A percentile compares a stretch with the other conserved stretches of the same genome.
Conservation (phyloP, 1,140 invertebrate species). For the Papilio aristodemus region DNA sequence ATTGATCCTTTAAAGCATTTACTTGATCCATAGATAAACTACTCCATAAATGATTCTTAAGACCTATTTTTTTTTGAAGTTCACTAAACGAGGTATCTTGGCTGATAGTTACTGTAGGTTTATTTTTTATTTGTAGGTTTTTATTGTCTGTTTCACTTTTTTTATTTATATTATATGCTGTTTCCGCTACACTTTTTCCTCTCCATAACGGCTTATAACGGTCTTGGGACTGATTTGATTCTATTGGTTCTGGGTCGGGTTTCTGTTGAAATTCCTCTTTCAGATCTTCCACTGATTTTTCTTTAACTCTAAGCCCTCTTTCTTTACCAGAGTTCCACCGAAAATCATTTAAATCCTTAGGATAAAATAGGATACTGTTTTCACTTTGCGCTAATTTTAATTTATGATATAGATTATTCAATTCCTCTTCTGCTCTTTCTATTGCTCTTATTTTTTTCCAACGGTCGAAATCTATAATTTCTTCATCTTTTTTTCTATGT, state of each 20-base stretch:
- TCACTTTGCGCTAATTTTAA: slow-evolving; percentile 89
- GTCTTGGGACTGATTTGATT: slow-evolving; percentile 82
- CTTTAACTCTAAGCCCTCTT: slow-evolving; percentile 88
- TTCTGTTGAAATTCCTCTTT: slow-evolving; percentile 86
- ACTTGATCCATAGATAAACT: slow-evolving; percentile 92
- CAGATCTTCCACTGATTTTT: slow-evolving; percentile 93
- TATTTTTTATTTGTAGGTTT: slow-evolving; percentile 36
- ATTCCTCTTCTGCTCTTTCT: slow-evolving; percentile 90
- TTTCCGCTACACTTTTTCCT: slow-evolving; percentile 88
- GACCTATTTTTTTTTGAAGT: slow-evolving; percentile 80
- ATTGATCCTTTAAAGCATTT: slow-evolving; percentile 88
- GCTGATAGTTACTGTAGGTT: slow-evolving; percentile 47
- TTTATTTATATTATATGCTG: slow-evolving; percentile 85
- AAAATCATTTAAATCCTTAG: slow-evolving; percentile 85
- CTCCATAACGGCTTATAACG: slow-evolving; percentile 91
- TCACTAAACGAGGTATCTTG: slow-evolving; percentile 62
- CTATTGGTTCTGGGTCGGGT: slow-evolving; percentile 77
- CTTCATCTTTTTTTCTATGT: slow-evolving; percentile 85
- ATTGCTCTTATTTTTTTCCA: slow-evolving; percentile 91
- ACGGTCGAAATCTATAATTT: slow-evolving; percentile 92
- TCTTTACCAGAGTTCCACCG: slow-evolving; percentile 88
- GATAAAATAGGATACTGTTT: slow-evolving; percentile 90
- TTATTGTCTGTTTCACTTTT: slow-evolving; percentile 64
- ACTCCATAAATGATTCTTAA: slow-evolving; percentile 89
- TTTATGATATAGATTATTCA: slow-evolving; percentile 88